phyloP scores from a whole-genome alignment of 1,140 invertebrate genomes.

The Trigoniulus corallinus region DNA sequence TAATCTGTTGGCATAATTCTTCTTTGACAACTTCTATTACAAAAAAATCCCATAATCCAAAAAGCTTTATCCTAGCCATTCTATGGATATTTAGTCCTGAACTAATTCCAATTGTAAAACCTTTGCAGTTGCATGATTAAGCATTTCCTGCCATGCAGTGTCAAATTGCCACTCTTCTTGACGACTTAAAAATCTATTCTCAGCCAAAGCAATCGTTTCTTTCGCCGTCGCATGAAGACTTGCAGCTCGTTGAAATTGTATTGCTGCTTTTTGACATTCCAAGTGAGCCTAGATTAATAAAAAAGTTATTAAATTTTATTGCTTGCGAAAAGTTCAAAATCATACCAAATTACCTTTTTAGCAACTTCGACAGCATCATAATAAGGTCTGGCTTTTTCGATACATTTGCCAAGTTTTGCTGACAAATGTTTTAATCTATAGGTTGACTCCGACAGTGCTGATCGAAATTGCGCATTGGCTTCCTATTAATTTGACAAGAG shows the following conservation, averaged over 20 bases:
- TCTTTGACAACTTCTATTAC: no score
- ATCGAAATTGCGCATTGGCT: background rate
- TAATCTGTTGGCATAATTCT: no score
- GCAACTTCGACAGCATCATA: constrained; percentile 60
- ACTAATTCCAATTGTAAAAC: no score
- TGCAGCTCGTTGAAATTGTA: constrained; percentile 79
- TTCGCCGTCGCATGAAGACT: constrained; percentile 83
- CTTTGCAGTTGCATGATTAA: constrained; percentile 85
- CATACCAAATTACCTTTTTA: constrained; percentile 30
- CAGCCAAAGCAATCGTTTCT: constrained; percentile 81
- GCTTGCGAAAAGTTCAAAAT: background rate
- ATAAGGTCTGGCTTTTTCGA: constrained; percentile 77
- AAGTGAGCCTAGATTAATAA: constrained; percentile 36
- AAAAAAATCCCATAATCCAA: no score
- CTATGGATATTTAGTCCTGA: no score
- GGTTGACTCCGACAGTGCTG: background rate
- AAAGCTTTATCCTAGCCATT: no score
- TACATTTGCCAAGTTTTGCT: constrained; percentile 50
- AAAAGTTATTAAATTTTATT: background rate
- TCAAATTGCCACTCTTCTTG: constrained; percentile 70
- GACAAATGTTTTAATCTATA: background rate
- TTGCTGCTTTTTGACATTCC: constrained; percentile 74
- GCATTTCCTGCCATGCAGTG: constrained; percentile 94
- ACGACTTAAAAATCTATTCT: constrained; percentile 62
- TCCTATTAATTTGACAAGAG: background rate